Percentiles rank a stretch among this genome's conserved stretches.
phyloP scores from a whole-genome alignment of 2,888 invertebrate species.

The Sepiola atlantica region DNA sequence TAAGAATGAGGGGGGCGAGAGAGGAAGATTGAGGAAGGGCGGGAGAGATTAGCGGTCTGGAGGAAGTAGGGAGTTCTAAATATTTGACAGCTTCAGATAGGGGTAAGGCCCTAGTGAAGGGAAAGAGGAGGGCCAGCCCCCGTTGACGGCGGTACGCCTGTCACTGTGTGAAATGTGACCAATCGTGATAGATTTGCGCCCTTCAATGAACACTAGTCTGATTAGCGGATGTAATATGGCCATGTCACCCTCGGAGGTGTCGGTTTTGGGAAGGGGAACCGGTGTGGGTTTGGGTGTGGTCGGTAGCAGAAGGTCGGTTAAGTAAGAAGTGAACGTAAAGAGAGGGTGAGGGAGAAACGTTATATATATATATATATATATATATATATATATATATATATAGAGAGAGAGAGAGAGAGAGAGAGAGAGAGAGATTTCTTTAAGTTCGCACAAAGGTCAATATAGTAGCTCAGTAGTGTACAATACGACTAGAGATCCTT shows the following conservation, averaged over 20 bases:
- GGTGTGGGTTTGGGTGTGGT: neutral
- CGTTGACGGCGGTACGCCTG: neutral
- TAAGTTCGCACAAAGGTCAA: no score
- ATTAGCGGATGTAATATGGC: constrained; percentile 36
- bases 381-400: neutral
- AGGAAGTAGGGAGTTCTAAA: neutral
- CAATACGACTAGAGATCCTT: no score
- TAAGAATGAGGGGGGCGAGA: neutral
- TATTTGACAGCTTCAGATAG: constrained; percentile 2
- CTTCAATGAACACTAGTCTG: neutral
- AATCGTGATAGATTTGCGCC: neutral
- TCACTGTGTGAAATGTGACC: constrained; percentile 32
- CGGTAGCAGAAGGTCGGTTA: neutral
- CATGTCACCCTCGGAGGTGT: neutral
- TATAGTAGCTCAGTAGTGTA: no score
- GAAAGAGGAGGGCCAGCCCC: no score
- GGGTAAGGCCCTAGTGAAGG: neutral
- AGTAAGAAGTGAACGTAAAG: neutral
- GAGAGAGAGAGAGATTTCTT: no score
- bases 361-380: no score
- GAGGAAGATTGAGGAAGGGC: neutral
- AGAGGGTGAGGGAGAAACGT: neutral
- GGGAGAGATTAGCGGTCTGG: neutral
- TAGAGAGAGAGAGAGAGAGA: neutral
- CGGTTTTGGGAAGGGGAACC: neutral